Evolutionary conservation across 2,797 vertebrate genomes (phyloP).

Genomic region (Yasuhikotakia modesta): DNA sequence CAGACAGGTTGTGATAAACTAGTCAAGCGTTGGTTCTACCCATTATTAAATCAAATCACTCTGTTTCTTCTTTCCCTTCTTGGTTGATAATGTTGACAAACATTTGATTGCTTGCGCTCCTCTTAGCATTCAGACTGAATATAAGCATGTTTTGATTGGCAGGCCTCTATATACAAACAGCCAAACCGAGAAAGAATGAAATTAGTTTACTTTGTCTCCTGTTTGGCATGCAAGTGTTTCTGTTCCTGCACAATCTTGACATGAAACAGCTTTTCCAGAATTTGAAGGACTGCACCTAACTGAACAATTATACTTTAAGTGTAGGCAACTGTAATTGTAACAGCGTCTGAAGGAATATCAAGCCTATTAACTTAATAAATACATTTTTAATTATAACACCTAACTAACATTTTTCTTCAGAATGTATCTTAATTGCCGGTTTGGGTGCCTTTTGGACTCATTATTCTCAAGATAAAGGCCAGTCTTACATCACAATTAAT

Average conservation of each 20-base stretch:
- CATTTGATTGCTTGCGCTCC: slow-evolving; percentile 21
- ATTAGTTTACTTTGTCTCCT: slow-evolving; percentile 25
- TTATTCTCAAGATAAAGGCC: slow-evolving; percentile 38
- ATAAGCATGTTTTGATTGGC: slow-evolving; percentile 29
- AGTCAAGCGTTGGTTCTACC: background rate
- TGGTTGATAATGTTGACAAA: slow-evolving; percentile 16
- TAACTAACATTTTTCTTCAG: background rate
- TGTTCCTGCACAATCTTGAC: slow-evolving; percentile 3
- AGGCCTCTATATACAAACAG: slow-evolving; percentile 8
- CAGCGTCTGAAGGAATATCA: slow-evolving; percentile 39
- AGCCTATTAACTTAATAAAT: background rate
- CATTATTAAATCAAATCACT: slow-evolving; percentile 25
- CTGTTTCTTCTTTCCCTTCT: slow-evolving; percentile 7
- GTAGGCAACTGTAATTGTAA: slow-evolving; percentile 36
- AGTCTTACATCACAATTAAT: slow-evolving; percentile 50
- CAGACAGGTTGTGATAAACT: slow-evolving; percentile 12
- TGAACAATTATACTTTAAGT: slow-evolving; percentile 22
- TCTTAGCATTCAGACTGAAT: slow-evolving; percentile 5
- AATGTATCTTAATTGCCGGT: slow-evolving; percentile 8
- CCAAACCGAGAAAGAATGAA: slow-evolving; percentile 6
- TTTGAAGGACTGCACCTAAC: background rate
- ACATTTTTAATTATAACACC: slow-evolving; percentile 44
- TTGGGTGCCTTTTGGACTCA: slow-evolving; percentile 37
- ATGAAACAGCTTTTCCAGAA: background rate
- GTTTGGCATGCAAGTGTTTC: slow-evolving; percentile 20